Evolutionary conservation across 2,888 invertebrate genomes (phyloP).

Genomic region (Rhyacophila evoluta): DNA sequence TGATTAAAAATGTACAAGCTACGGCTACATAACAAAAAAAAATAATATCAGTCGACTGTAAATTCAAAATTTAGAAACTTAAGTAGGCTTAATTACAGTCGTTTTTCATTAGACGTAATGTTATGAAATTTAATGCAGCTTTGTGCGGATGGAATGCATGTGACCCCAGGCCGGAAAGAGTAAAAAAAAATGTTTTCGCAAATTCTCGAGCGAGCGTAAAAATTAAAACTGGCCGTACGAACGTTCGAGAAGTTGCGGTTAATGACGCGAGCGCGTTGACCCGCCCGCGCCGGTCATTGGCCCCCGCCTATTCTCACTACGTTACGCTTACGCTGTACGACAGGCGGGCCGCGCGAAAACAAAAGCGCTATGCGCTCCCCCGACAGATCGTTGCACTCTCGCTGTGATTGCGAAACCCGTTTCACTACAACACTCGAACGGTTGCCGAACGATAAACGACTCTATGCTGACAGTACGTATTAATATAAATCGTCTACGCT

Average conservation of each 20-base stretch:
- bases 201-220: constrained; percentile 8
- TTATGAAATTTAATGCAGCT: not conserved
- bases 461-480: not conserved
- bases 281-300: constrained; percentile 42
- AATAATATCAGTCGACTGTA: no score
- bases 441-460: not conserved
- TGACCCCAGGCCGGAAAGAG: constrained; percentile 19
- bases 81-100: no score
- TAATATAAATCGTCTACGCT: not conserved
- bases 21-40: no score
- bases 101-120: not conserved
- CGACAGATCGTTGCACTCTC: constrained; percentile 52
- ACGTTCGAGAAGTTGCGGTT: constrained; percentile 5
- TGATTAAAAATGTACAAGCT: no score
- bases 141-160: not conserved
- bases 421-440: constrained; percentile 27
- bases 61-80: no score
- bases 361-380: constrained; percentile 61
- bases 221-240: constrained; percentile 15
- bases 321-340: not conserved
- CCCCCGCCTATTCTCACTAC: constrained; percentile 22
- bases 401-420: constrained; percentile 49
- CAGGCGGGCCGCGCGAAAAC: constrained; percentile 63
- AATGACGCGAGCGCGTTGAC: constrained; percentile 43
- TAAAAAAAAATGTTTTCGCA: constrained; percentile 16